Evolutionary conservation across 53 echinoderm and acorn worm species (phyloP).

Genomic region (Echinarachnius parma): DNA sequence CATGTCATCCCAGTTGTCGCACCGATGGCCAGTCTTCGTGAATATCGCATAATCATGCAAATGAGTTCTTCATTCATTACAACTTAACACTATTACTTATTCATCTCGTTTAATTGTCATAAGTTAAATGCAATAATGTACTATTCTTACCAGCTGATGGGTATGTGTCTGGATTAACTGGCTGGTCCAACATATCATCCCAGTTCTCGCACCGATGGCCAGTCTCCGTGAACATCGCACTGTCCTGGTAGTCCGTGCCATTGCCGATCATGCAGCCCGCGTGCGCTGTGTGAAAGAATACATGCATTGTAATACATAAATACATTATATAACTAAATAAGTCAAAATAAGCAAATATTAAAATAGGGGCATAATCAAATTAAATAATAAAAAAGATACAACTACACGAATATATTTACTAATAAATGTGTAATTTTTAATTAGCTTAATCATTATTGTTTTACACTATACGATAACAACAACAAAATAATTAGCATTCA

Average conservation of each 20-base stretch:
- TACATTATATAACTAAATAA: no score
- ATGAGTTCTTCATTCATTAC: neutral
- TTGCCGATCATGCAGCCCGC: conserved; percentile 72
- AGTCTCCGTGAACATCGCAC: conserved; percentile 68
- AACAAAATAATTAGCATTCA: no score
- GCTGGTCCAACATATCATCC: conserved; percentile 33
- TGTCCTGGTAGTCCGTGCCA: conserved; percentile 59
- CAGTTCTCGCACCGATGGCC: conserved; percentile 62
- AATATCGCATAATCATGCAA: conserved; percentile 57
- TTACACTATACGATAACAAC: no score
- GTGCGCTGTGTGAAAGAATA: no score
- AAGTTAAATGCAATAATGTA: neutral
- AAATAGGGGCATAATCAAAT: no score
- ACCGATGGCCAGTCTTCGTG: conserved; percentile 51
- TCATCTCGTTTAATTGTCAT: neutral
- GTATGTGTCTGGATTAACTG: conserved; percentile 54
- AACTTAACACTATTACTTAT: neutral
- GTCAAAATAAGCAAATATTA: no score
- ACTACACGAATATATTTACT: no score
- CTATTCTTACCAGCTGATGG: conserved; percentile 59
- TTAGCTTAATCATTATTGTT: no score
- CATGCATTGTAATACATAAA: no score
- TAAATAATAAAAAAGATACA: no score
- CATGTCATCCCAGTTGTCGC: conserved; percentile 32
- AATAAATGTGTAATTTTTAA: no score